These are phyloP conservation scores for Scaptomyza montana DNA, from an alignment of 1,140 invertebrate species.

Conservation along the genomic window DNA sequence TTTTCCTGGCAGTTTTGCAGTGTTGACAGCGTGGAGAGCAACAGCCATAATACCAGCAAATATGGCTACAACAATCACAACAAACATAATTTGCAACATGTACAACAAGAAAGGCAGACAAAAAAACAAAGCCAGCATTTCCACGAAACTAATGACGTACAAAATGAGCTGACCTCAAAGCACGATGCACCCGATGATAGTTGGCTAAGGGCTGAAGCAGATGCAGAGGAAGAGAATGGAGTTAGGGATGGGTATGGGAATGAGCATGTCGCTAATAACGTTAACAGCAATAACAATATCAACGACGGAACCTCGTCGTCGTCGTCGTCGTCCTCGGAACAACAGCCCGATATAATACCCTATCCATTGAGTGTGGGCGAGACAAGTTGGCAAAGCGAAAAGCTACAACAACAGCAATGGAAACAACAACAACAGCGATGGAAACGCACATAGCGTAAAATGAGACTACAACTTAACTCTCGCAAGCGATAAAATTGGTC, in stretches of 20 bases:
- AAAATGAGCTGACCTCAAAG: conserved; percentile 48
- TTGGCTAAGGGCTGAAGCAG: neutral
- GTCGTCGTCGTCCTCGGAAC: conserved; percentile 56
- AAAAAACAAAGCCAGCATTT: conserved; percentile 34
- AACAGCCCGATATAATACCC: conserved; percentile 79
- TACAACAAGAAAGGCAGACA: conserved; percentile 24
- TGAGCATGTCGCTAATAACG: conserved; percentile 21
- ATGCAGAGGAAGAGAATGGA: conserved; percentile 6
- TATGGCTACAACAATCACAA: conserved; percentile 47
- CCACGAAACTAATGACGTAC: conserved; percentile 49
- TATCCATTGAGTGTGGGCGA: conserved; percentile 72
- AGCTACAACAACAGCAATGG: conserved; percentile 42
- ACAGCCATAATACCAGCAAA: conserved; percentile 49
- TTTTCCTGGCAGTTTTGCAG: conserved; percentile 50
- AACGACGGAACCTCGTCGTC: conserved; percentile 57
- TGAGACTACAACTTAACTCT: conserved; percentile 26
- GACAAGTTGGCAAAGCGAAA: conserved; percentile 64
- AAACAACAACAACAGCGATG: conserved; percentile 48
- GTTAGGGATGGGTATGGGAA: conserved; percentile 17
- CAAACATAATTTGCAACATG: conserved; percentile 24
- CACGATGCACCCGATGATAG: conserved; percentile 3
- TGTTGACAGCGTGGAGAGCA: conserved; percentile 29
- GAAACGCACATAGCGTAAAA: conserved; percentile 64
- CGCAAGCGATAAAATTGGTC: conserved; percentile 46
- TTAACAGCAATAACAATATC: conserved; percentile 36